These are phyloP conservation scores for Rafetus swinhoei DNA, from an alignment of 2,113 vertebrate species.

Conservation along the genomic window DNA sequence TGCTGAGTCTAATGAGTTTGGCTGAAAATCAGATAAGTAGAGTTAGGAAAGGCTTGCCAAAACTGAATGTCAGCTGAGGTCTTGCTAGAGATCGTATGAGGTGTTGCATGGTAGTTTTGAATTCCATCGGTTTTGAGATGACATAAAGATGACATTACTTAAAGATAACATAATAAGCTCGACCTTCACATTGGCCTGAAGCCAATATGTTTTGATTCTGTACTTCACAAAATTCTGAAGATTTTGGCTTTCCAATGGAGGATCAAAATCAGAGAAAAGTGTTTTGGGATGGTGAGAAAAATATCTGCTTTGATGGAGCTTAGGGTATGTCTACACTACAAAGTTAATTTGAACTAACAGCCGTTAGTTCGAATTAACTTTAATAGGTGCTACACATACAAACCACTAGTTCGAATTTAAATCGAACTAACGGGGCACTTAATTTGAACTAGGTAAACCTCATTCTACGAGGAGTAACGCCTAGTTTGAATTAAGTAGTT, in stretches of 20 bases:
- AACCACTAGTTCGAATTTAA: too few species aligned
- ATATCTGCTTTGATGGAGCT: not conserved
- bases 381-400: too few species aligned
- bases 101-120: not conserved
- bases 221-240: not conserved
- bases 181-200: not conserved
- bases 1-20: not conserved
- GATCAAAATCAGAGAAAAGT: not conserved
- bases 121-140: not conserved
- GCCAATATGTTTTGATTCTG: not conserved
- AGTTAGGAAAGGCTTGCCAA: not conserved
- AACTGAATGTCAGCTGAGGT: not conserved
- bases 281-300: not conserved
- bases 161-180: not conserved
- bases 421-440: too few species aligned
- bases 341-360: too few species aligned
- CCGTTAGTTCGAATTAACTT: too few species aligned
- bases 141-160: not conserved
- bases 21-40: not conserved
- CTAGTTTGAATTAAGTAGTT: too few species aligned
- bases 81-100: not conserved
- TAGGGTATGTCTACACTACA: too few species aligned
- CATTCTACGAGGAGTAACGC: too few species aligned
- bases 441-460: too few species aligned
- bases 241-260: not conserved